A percentile compares a stretch with the other conserved stretches of the same genome.
These are phyloP conservation scores for Proteles cristata DNA, from an alignment of 2,113 vertebrate genomes.

Conservation along the genomic window DNA sequence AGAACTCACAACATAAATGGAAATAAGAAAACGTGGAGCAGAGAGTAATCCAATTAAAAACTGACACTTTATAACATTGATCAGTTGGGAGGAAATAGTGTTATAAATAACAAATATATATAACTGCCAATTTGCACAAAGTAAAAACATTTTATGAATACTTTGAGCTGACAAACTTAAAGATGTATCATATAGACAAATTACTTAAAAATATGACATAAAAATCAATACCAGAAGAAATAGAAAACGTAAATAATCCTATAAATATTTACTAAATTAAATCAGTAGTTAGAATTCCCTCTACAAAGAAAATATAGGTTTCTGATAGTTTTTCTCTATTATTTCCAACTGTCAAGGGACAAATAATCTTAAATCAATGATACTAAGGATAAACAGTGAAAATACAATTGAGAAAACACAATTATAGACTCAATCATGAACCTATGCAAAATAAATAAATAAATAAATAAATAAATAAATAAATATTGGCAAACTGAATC, in stretches of 20 bases:
- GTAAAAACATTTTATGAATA: background rate
- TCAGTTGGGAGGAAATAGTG: background rate
- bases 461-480: background rate
- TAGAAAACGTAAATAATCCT: constrained; percentile 12
- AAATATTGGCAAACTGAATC: background rate
- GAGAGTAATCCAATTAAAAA: background rate
- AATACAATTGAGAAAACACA: background rate
- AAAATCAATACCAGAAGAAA: background rate
- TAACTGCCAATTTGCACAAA: background rate
- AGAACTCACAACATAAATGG: background rate
- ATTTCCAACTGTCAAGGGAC: background rate
- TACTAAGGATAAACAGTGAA: background rate
- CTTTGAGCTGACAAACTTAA: background rate
- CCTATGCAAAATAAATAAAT: background rate
- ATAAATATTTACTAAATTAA: background rate
- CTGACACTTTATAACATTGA: background rate
- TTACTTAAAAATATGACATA: background rate
- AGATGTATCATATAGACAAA: background rate
- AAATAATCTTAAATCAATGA: constrained; percentile 25
- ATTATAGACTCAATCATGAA: background rate
- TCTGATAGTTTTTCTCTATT: background rate
- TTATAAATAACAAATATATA: background rate
- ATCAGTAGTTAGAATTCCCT: constrained; percentile 18
- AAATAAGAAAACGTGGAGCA: background rate
- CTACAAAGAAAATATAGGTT: background rate